Percentiles rank a stretch among this genome's conserved stretches.
These are phyloP conservation scores for Takifugu ocellatus DNA, from an alignment of 2,797 vertebrate genomes.

Conservation along the genomic window DNA sequence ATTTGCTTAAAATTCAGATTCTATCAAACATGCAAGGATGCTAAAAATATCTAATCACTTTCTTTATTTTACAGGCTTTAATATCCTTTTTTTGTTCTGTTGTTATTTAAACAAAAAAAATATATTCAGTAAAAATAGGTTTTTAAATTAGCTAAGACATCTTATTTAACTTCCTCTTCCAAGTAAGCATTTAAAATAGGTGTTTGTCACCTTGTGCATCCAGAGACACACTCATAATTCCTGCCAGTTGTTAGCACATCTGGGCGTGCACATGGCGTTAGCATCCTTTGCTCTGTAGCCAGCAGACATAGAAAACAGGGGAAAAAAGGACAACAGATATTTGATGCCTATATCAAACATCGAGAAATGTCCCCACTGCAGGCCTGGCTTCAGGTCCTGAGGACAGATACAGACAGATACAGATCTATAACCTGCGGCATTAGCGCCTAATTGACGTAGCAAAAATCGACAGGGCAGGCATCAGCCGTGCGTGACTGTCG, in stretches of 20 bases:
- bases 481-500: constrained; percentile 57
- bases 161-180: not conserved
- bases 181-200: not conserved
- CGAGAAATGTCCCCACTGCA: constrained; percentile 41
- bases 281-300: constrained; percentile 26
- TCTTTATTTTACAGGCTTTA: constrained; percentile 43
- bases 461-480: constrained; percentile 57
- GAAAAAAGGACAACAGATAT: constrained; percentile 23
- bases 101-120: constrained; percentile 28
- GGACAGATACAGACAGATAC: constrained; percentile 58
- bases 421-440: constrained; percentile 63
- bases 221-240: not conserved
- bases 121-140: constrained; percentile 10
- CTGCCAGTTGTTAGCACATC: constrained; percentile 27
- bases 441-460: constrained; percentile 58
- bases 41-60: constrained; percentile 38
- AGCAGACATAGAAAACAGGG: constrained; percentile 17
- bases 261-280: constrained; percentile 17
- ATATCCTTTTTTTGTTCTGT: constrained; percentile 17
- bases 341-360: constrained; percentile 43
- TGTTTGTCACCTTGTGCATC: not conserved
- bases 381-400: constrained; percentile 40
- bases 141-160: constrained; percentile 9
- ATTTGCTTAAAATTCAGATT: constrained; percentile 64
- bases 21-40: constrained; percentile 37